A percentile compares a stretch with the other conserved stretches of the same genome.
phyloP scores from a whole-genome alignment of 2,888 invertebrate species.

The Loripinus fragilis region DNA sequence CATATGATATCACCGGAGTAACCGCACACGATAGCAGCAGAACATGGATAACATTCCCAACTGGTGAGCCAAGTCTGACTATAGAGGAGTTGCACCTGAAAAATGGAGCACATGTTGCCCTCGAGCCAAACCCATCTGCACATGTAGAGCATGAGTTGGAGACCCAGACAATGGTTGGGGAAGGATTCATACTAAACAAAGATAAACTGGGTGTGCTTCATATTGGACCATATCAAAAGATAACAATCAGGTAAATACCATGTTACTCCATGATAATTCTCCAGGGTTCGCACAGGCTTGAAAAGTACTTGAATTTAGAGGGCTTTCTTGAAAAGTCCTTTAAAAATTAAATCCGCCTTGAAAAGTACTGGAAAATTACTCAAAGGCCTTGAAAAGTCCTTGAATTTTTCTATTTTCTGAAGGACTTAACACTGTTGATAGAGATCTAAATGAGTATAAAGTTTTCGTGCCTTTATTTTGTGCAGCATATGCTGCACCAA shows the following conservation, averaged over 20 bases:
- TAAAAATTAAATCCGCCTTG: too few relatives aligned
- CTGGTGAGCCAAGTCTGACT: conserved; percentile 33
- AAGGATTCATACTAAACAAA: conserved; percentile 52
- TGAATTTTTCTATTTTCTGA: too few relatives aligned
- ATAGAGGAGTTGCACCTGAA: conserved; percentile 65
- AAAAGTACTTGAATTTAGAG: too few relatives aligned
- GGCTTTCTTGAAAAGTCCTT: too few relatives aligned
- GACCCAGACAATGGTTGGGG: conserved; percentile 59
- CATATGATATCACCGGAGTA: conserved; percentile 25
- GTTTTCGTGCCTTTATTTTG: too few relatives aligned
- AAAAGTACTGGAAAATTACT: too few relatives aligned
- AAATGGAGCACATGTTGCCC: conserved; percentile 70
- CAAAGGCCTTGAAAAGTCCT: too few relatives aligned
- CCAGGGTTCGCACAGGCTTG: too few relatives aligned
- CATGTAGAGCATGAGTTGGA: conserved; percentile 41
- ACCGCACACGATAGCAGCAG: conserved; percentile 59
- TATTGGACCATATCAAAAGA: conserved; percentile 64
- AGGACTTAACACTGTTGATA: too few relatives aligned
- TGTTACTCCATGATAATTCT: too few relatives aligned
- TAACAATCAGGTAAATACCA: conserved; percentile 57
- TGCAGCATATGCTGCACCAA: too few relatives aligned
- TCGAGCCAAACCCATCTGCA: conserved; percentile 53
- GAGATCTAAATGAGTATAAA: too few relatives aligned
- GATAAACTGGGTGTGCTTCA: conserved; percentile 64
- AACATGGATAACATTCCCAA: conserved; percentile 66